Conservation (phyloP, 2,888 invertebrate genomes). For the Lycia hirtaria region DNA sequence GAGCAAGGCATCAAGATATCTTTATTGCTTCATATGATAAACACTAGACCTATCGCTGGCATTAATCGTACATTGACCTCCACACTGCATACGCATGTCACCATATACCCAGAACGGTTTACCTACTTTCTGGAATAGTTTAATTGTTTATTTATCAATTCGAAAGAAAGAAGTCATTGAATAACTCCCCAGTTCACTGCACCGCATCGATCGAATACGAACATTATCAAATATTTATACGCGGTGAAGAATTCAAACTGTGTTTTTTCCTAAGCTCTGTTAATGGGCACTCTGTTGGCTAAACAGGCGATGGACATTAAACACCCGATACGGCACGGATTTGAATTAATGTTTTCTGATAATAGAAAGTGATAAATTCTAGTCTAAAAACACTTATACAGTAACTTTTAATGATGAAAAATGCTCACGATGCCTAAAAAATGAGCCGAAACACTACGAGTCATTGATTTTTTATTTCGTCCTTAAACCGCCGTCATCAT, state of each 20-base stretch:
- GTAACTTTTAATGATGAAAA: too few species aligned
- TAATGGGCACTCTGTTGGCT: constrained; percentile 31
- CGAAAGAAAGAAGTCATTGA: constrained; percentile 42
- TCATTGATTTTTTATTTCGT: too few species aligned
- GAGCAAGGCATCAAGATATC: constrained; percentile 62
- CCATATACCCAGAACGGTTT: constrained; percentile 8
- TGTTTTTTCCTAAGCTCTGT: constrained; percentile 28
- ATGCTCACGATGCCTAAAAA: too few species aligned
- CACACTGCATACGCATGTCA: constrained; percentile 34
- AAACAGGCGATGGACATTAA: constrained; percentile 20
- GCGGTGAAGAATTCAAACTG: background rate
- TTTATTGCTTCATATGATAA: constrained; percentile 73
- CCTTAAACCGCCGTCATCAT: too few species aligned
- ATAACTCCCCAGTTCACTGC: constrained; percentile 45
- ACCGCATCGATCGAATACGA: constrained; percentile 28
- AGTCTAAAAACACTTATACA: too few species aligned
- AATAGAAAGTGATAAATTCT: too few species aligned
- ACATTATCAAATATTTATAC: constrained; percentile 29
- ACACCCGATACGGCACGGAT: constrained; percentile 14
- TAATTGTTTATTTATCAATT: constrained; percentile 25
- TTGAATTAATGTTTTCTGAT: constrained; percentile 33
- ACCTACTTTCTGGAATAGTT: constrained; percentile 19
- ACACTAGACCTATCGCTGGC: constrained; percentile 66
- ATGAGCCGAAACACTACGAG: too few species aligned
- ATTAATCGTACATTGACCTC: constrained; percentile 74